phyloP scores from a whole-genome alignment of 2,888 invertebrate genomes.

The Quadroppia sp. region DNA sequence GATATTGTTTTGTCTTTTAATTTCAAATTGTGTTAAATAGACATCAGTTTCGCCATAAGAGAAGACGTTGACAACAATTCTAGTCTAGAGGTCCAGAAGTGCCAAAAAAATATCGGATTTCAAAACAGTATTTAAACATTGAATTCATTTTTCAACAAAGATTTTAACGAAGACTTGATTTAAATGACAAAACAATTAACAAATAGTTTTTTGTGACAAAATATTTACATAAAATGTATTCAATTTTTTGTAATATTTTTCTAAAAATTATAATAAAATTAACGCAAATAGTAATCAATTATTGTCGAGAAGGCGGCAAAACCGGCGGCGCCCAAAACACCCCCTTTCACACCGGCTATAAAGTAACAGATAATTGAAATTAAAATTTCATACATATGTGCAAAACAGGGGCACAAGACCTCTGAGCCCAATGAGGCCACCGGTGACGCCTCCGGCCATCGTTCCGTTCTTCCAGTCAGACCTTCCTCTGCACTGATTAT shows the following conservation, averaged over 20 bases:
- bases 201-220: constrained; percentile 4
- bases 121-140: too few species aligned
- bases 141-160: too few species aligned
- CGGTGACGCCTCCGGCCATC: constrained; percentile 87
- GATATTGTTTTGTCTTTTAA: background rate
- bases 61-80: background rate
- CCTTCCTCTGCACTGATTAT: constrained; percentile 69
- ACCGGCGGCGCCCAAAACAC: constrained; percentile 86
- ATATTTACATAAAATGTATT: constrained; percentile 1
- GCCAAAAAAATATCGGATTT: background rate
- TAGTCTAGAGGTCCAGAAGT: constrained; percentile 9
- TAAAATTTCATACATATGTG: too few species aligned
- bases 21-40: background rate
- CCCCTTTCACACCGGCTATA: constrained; percentile 88
- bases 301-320: constrained; percentile 96
- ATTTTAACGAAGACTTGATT: background rate
- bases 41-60: constrained; percentile 6
- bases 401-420: constrained; percentile 50
- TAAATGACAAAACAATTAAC: background rate
- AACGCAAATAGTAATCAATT: constrained; percentile 77
- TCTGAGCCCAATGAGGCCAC: constrained; percentile 69
- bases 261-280: background rate
- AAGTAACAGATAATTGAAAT: constrained; percentile 49
- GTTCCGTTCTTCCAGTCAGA: constrained; percentile 96
- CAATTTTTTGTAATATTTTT: background rate